Conservation (phyloP, 2,797 vertebrate genomes). For the Eupleurogrammus muticus region DNA sequence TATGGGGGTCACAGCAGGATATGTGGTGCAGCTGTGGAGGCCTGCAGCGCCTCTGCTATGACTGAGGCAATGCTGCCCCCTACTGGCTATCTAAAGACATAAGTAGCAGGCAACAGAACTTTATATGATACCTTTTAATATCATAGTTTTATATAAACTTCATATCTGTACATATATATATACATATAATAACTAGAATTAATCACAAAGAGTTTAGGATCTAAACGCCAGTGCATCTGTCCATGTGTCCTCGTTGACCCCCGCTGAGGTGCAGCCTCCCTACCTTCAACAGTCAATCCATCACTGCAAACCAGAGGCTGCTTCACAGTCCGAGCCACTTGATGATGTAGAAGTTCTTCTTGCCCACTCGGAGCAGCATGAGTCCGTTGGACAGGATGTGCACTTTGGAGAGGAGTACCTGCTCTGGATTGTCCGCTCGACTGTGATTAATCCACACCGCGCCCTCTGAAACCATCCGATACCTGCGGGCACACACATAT, state of each 20-base stretch:
- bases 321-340: conserved; percentile 92
- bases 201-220: neutral
- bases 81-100: conserved; percentile 37
- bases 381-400: conserved; percentile 95
- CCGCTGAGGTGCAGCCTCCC: conserved; percentile 31
- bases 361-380: conserved; percentile 91
- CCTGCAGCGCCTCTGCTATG: neutral
- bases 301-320: conserved; percentile 19
- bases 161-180: conserved; percentile 56
- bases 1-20: conserved; percentile 53
- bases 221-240: conserved; percentile 19
- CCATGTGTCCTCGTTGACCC: conserved; percentile 17
- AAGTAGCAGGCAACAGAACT: conserved; percentile 1
- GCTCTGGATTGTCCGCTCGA: conserved; percentile 87
- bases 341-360: conserved; percentile 94
- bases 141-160: conserved; percentile 32
- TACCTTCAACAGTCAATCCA: conserved; percentile 56
- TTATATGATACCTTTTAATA: conserved; percentile 59
- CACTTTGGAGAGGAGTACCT: conserved; percentile 89
- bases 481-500: conserved; percentile 77
- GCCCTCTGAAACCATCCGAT: conserved; percentile 90
- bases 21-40: conserved; percentile 25
- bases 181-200: conserved; percentile 23
- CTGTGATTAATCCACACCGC: conserved; percentile 94
- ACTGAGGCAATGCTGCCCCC: conserved; percentile 59